Percentiles rank a stretch among this genome's conserved stretches.
phyloP scores from a whole-genome alignment of 2,797 vertebrate species.

The Melanitta fusca region DNA sequence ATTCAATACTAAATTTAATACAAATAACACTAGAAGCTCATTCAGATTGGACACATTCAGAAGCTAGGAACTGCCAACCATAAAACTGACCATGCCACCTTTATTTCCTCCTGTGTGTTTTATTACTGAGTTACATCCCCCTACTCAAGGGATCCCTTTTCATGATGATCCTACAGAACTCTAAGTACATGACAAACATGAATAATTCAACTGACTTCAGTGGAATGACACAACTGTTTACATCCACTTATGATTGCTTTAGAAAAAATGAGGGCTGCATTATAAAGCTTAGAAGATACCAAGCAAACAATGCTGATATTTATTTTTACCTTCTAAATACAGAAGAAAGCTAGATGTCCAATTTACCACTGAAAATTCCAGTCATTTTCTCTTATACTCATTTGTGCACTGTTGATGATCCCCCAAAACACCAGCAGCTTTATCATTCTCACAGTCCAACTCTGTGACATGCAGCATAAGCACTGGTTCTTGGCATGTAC shows the following conservation, averaged over 20 bases:
- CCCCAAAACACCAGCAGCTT: neutral
- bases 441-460: neutral
- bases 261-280: neutral
- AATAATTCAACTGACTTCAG: conserved; percentile 28
- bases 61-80: neutral
- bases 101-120: neutral
- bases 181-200: neutral
- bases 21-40: neutral
- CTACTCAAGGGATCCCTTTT: neutral
- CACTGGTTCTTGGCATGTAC: neutral
- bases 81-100: neutral
- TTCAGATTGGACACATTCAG: neutral
- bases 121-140: neutral
- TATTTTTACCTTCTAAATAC: neutral
- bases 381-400: neutral
- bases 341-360: neutral
- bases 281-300: neutral
- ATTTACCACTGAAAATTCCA: neutral
- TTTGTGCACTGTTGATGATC: neutral
- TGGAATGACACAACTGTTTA: neutral
- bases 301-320: neutral
- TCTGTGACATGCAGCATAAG: neutral
- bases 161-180: neutral
- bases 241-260: neutral
- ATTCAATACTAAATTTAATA: neutral